phyloP scores from a whole-genome alignment of 2,113 vertebrate species.

The Ailurus styani region DNA sequence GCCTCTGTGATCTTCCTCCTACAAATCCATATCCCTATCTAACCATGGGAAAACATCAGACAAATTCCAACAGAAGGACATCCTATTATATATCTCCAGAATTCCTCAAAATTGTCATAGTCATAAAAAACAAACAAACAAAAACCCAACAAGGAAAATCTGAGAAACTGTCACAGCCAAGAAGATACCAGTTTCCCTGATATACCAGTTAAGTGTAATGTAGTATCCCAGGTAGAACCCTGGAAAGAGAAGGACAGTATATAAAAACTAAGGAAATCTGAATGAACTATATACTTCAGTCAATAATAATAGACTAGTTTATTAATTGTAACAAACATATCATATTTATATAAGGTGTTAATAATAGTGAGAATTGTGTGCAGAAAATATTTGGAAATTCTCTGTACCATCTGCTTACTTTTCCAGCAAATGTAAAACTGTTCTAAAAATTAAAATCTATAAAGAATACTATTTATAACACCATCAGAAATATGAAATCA shows the following conservation, averaged over 20 bases:
- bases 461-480: neutral
- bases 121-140: neutral
- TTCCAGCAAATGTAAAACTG: neutral
- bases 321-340: neutral
- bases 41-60: neutral
- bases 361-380: neutral
- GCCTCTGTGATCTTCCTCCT: neutral
- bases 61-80: neutral
- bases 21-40: neutral
- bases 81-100: neutral
- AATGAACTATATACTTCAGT: neutral
- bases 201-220: neutral
- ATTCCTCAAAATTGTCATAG: neutral
- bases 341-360: neutral
- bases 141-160: neutral
- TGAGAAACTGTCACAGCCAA: neutral
- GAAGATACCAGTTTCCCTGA: neutral
- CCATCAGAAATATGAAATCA: neutral
- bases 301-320: neutral
- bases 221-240: neutral
- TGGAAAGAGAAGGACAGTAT: neutral
- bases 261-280: neutral
- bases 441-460: neutral
- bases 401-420: neutral
- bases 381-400: neutral